These are phyloP conservation scores for Edolisoma coerulescens DNA, from an alignment of 2,113 vertebrate species.

Conservation along the genomic window DNA sequence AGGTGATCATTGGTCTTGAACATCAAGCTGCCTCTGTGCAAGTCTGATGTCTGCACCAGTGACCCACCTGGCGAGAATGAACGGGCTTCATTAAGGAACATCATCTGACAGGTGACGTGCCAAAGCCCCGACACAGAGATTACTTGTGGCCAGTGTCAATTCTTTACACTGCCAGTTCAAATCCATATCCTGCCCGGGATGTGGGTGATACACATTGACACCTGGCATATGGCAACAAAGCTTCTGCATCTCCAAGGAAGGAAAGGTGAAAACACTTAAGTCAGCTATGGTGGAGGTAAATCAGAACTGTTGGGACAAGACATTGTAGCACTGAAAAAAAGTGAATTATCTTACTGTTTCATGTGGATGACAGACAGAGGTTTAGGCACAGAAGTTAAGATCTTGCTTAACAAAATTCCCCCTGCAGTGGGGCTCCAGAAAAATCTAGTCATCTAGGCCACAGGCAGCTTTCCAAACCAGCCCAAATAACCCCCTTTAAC, in stretches of 20 bases:
- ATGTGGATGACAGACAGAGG: neutral
- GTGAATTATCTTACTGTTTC: neutral
- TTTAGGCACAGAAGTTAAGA: neutral
- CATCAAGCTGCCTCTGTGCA: neutral
- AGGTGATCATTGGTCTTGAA: neutral
- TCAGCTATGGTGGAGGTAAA: neutral
- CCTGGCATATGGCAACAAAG: constrained; percentile 11
- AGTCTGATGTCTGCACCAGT: neutral
- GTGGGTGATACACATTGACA: neutral
- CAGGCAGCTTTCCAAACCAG: neutral
- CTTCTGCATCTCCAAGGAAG: neutral
- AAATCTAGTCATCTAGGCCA: neutral
- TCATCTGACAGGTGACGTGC: neutral
- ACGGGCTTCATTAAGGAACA: neutral
- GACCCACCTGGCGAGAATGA: neutral
- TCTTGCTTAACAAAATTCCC: neutral
- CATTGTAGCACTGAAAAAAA: neutral
- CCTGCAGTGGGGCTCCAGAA: neutral
- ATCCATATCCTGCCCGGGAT: neutral
- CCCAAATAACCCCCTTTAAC: neutral
- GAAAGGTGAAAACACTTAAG: neutral
- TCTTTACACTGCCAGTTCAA: neutral
- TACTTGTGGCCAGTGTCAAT: neutral
- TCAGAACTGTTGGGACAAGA: neutral
- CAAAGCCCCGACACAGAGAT: neutral